Conservation (phyloP, 2,113 vertebrate species). For the Otocyon megalotis region DNA sequence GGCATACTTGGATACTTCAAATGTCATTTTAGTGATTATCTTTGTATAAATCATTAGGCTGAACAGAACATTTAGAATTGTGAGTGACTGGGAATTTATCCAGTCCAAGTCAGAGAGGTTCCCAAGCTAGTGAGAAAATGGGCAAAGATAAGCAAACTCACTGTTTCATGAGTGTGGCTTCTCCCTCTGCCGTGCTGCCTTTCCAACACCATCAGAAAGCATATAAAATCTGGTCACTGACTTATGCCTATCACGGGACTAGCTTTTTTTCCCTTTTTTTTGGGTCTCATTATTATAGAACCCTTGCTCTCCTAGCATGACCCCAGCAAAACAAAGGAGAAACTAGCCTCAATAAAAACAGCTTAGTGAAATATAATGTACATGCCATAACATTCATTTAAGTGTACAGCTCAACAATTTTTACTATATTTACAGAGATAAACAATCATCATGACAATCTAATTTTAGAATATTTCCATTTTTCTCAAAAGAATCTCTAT, state of each 20-base stretch:
- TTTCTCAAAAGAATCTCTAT: neutral
- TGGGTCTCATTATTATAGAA: neutral
- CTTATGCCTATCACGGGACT: neutral
- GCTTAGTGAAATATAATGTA: neutral
- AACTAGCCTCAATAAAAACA: neutral
- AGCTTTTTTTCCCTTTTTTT: neutral
- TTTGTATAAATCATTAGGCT: neutral
- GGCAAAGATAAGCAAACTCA: neutral
- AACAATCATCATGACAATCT: neutral
- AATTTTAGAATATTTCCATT: neutral
- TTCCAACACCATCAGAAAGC: neutral
- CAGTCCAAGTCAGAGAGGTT: neutral
- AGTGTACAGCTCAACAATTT: neutral
- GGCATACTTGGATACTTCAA: neutral
- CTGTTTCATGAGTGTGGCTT: neutral
- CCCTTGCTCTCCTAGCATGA: neutral
- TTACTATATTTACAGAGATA: neutral
- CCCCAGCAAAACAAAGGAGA: constrained; percentile 20
- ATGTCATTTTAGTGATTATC: constrained; percentile 25
- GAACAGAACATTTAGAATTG: constrained; percentile 18
- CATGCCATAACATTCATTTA: neutral
- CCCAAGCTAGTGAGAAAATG: neutral
- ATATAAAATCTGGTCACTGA: neutral
- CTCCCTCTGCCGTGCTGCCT: neutral
- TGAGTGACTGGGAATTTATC: neutral